Evolutionary conservation across 2,888 invertebrate genomes (phyloP), one percentile per base, ranked within the genome.

Genomic region (Xanthia icteritia): DNA sequence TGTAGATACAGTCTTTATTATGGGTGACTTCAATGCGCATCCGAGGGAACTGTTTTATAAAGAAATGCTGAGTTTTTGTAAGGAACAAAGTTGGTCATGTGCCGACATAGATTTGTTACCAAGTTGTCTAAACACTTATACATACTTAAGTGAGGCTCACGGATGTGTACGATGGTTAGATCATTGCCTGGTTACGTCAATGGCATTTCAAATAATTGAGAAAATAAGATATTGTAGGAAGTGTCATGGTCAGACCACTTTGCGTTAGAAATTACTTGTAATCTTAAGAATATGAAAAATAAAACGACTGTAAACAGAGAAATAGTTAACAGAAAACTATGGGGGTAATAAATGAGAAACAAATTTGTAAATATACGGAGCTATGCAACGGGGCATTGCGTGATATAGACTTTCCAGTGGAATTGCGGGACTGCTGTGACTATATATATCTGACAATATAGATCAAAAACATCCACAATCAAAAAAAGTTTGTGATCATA

Each of bases 201-300:
- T 68, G 39, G 54, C 68, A 68, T 68, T 68, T 68, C 54, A 68
- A 56, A 56, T 39, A 56, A 68, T 56, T 68, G 56, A 67, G 54
- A 54, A 8, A 36, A 54, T 68, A 39, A 56, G 17, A n/a, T 68
- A 11, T 68, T 56, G 27, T 69, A 27, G 42, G 58, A 69, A 69
- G 42, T 39, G 6, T 39, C 39, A 5, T 39, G 58, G 42, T 58
- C 42, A 20, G 69, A 42, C 58, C 42, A 58, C 58, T 69, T 69
- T 23, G 31, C 60, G 3, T 9, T 70, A 3, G 70, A 70, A 60
- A 70, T 70, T 5, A 51, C 5, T 15, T 45, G 58, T 31, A 60
- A 45, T n/a, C 39, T 45, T 45, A 45, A 60, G 58, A 27, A 8
- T 58, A 9, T n/a, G n/a, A n/a, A 23, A 0, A 70, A 5, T 5